These are phyloP conservation scores for Cyrtorhinus lividipennis DNA, from an alignment of 1,140 invertebrate species.

Conservation along the genomic window DNA sequence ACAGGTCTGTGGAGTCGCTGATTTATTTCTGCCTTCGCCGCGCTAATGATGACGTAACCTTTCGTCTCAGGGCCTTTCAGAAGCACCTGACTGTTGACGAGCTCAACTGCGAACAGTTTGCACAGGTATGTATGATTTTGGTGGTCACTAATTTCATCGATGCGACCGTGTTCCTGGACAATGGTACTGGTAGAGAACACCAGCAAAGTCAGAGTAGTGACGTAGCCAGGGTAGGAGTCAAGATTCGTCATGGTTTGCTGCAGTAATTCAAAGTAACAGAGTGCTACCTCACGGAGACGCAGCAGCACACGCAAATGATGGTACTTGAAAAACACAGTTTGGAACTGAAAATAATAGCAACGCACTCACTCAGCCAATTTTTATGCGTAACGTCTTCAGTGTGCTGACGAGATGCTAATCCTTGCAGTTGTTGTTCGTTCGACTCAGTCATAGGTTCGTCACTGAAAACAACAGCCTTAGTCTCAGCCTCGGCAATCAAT, in stretches of 20 bases:
- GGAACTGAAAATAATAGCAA: no score
- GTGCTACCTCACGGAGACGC: no score
- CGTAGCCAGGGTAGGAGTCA: no score
- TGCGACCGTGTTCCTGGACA: no score
- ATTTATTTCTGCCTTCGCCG: constrained; percentile 85
- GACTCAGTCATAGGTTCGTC: constrained; percentile 62
- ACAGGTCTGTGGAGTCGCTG: constrained; percentile 83
- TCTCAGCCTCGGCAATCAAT: constrained; percentile 86
- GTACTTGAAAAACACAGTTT: no score
- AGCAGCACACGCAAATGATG: no score
- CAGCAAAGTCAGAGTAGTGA: no score
- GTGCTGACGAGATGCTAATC: constrained; percentile 67
- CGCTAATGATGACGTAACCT: constrained; percentile 92
- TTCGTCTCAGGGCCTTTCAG: constrained; percentile 90
- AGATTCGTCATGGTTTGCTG: no score
- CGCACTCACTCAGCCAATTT: constrained; percentile 81
- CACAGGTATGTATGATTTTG: no score
- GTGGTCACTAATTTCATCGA: no score
- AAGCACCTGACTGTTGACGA: constrained; percentile 92
- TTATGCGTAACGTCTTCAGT: constrained; percentile 69
- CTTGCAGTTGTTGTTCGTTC: constrained; percentile 63
- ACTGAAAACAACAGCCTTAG: constrained; percentile 82
- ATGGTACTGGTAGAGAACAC: no score
- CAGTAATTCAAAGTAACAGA: no score
- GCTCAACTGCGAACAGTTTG: constrained; percentile 59